Evolutionary conservation across 2,113 vertebrate genomes (phyloP), one percentile per base, ranked within the genome.

Genomic region (Dasypus novemcinctus): DNA sequence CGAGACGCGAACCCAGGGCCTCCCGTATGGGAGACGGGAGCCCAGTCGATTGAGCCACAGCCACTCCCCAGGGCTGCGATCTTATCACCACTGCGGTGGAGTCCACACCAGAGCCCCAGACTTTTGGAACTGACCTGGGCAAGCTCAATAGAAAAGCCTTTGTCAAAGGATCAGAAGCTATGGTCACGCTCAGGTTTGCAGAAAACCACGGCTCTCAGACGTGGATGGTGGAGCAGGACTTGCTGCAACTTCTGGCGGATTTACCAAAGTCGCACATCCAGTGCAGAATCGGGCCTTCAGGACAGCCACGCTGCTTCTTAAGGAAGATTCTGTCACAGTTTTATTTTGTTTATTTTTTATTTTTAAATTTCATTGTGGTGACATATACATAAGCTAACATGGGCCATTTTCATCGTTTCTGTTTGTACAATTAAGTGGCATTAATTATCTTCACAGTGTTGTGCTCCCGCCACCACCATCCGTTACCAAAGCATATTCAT

Each of bases 221-320:
- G n/a, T 36, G 7, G 41, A 29, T 17, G 12, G 41, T 46, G 25
- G 41, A 23, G 13, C 21, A 10, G 81, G 46, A 41, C 8, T 33
- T 27, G 66, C 6, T 4, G 43, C 8, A 13, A 52, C 23, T 57
- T 5, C 31, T 7, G 17, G 23, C 0, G 1, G 38, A 49, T 8
- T 23, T 18, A 29, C 27, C 20, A 3, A 27, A 13, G 43, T 9
- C 0, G 0, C 0, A 1, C 4, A 52, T 13, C 23, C 10, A 0
- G 5, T 14, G 61, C n/a, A 23, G 18, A 57, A 6, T 57, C 66
- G 3, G 18, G 54, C 36, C 33, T 54, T 36, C 4, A 1, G 1
- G 27, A 13, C 7, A 4, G 4, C 2, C 2, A 63, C 10, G 41
- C 57, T 5, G 0, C 69, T 71, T 61, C 66, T 25, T 25, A n/a